Percentiles rank a stretch among this genome's conserved stretches.
Conservation (phyloP, 2,888 invertebrate species). For the Acleris cristana region DNA sequence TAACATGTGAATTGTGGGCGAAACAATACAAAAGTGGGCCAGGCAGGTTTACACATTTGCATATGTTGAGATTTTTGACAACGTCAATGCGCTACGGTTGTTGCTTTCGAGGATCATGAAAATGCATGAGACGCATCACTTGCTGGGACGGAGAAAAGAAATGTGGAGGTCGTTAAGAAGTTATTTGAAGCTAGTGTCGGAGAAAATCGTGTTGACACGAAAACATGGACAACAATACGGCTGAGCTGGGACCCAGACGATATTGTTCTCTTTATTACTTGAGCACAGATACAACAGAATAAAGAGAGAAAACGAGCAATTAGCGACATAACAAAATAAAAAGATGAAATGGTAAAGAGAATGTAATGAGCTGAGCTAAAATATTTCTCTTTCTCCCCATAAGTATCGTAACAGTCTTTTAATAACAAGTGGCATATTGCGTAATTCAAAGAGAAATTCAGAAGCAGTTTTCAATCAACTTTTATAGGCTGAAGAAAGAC, state of each 20-base stretch:
- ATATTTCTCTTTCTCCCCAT: slow-evolving; percentile 38
- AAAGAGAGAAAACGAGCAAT: slow-evolving; percentile 24
- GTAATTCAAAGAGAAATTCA: slow-evolving; percentile 44
- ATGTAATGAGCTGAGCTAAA: slow-evolving; percentile 28
- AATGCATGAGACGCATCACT: slow-evolving; percentile 47
- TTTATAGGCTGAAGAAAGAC: slow-evolving; percentile 44
- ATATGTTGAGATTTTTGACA: slow-evolving; percentile 59
- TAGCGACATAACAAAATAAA: slow-evolving; percentile 27
- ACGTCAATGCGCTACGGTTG: slow-evolving; percentile 47
- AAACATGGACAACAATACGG: slow-evolving; percentile 36
- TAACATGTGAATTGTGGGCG: slow-evolving; percentile 68
- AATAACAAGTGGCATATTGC: slow-evolving; percentile 41
- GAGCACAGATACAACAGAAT: slow-evolving; percentile 3
- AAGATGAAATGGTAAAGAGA: slow-evolving; percentile 33
- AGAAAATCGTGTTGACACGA: slow-evolving; percentile 34
- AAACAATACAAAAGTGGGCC: slow-evolving; percentile 70
- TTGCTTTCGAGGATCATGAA: slow-evolving; percentile 46
- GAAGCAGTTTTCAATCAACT: slow-evolving; percentile 43
- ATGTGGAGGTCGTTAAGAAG: slow-evolving; percentile 41
- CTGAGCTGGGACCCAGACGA: background rate
- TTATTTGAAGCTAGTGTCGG: slow-evolving; percentile 15
- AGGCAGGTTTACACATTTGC: slow-evolving; percentile 63
- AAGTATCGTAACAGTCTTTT: slow-evolving; percentile 29
- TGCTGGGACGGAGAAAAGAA: slow-evolving; percentile 47
- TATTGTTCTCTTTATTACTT: slow-evolving; percentile 2